A percentile compares a stretch with the other conserved stretches of the same genome.
phyloP scores from a whole-genome alignment of 1,140 invertebrate species.

The Hydropsyche tenuis region DNA sequence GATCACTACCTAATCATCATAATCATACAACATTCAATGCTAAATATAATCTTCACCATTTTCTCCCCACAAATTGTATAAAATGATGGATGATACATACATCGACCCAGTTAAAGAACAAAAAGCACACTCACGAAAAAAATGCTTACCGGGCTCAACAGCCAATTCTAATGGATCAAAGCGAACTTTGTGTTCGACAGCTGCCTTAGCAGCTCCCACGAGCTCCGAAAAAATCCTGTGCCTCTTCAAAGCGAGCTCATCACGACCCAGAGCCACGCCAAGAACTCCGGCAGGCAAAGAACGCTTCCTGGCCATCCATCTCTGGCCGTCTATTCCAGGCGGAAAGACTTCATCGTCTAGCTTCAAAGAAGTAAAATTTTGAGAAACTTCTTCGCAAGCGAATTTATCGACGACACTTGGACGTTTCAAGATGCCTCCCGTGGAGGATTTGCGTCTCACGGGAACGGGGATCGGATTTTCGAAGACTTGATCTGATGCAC shows the following conservation, averaged over 20 bases:
- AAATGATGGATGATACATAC: not conserved
- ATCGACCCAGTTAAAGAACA: not conserved
- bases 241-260: slow-evolving; percentile 75
- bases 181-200: slow-evolving; percentile 75
- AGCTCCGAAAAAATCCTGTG: slow-evolving; percentile 80
- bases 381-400: slow-evolving; percentile 52
- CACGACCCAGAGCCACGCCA: slow-evolving; percentile 70
- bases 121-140: not conserved
- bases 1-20: no score
- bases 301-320: slow-evolving; percentile 49
- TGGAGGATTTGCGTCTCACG: slow-evolving; percentile 56
- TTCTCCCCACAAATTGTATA: no score
- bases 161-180: slow-evolving; percentile 75
- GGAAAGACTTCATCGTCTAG: slow-evolving; percentile 61
- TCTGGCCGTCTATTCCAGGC: slow-evolving; percentile 35
- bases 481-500: slow-evolving; percentile 49
- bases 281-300: slow-evolving; percentile 42
- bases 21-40: no score
- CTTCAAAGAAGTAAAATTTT: slow-evolving; percentile 51
- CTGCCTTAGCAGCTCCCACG: slow-evolving; percentile 71
- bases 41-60: no score
- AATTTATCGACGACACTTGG: slow-evolving; percentile 54
- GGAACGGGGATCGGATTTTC: slow-evolving; percentile 52
- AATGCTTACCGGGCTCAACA: slow-evolving; percentile 58
- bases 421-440: slow-evolving; percentile 59